Evolutionary conservation across 2,113 vertebrate species (phyloP).

Genomic region (Psophia crepitans): DNA sequence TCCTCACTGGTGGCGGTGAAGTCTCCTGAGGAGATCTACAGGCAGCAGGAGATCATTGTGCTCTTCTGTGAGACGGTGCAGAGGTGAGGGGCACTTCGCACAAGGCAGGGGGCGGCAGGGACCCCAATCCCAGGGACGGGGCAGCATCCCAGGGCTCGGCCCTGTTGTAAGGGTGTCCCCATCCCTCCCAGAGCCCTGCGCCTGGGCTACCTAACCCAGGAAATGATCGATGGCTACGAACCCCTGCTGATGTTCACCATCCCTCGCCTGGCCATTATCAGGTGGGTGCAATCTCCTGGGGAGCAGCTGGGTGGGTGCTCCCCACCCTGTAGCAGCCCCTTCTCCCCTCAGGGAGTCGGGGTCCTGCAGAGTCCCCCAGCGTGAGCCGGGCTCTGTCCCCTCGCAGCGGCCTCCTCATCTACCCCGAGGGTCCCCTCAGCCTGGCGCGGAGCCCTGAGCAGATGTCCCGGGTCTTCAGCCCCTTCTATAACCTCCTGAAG

Average conservation of each 20-base stretch:
- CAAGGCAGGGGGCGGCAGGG: not conserved
- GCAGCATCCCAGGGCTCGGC: not conserved
- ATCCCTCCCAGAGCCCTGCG: slow-evolving; percentile 61
- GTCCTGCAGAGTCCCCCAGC: not conserved
- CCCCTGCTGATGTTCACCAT: slow-evolving; percentile 79
- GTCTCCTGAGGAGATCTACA: slow-evolving; percentile 71
- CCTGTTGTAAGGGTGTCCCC: not conserved
- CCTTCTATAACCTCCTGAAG: slow-evolving; percentile 69
- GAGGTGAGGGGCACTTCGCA: slow-evolving; percentile 28
- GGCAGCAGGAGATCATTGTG: slow-evolving; percentile 75
- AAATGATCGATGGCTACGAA: slow-evolving; percentile 78
- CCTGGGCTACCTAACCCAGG: slow-evolving; percentile 74
- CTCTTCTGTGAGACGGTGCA: slow-evolving; percentile 77
- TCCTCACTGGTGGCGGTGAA: slow-evolving; percentile 71
- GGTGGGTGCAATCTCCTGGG: slow-evolving; percentile 46
- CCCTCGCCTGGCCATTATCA: slow-evolving; percentile 76
- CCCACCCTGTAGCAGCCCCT: not conserved
- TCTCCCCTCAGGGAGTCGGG: not conserved
- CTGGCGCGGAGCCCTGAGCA: slow-evolving; percentile 66
- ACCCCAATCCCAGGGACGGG: not conserved
- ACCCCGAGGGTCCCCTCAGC: slow-evolving; percentile 75
- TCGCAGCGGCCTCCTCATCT: slow-evolving; percentile 74
- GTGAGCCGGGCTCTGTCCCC: not conserved
- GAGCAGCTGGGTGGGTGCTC: not conserved
- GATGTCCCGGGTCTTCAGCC: slow-evolving; percentile 75